Base-by-base conservation (phyloP, 2,113 vertebrate genomes). In the Notothenia rossii region DNA sequence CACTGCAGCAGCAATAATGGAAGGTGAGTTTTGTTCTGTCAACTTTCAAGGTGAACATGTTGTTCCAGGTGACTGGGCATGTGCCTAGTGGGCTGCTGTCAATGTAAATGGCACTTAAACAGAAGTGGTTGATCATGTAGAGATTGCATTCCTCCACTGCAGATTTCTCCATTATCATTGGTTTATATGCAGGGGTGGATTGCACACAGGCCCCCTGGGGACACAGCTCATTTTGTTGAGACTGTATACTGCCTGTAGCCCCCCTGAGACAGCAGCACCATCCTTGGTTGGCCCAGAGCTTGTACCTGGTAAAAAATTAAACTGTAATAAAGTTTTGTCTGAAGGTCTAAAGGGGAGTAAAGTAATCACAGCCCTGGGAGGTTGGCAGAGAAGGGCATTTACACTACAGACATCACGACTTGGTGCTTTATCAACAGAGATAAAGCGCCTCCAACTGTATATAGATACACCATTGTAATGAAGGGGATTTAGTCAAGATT, bases 401-500 rank as follows among this genome's bases (percentile, higher is more conserved):
- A 67, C 46, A 55, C 25, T 82, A 76, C 77, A 88, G 29, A 65
- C 63, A 75, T 53, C n/a, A 46, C 10, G 10, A 49, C 9, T 10
- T 53, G 48, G 56, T 79, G 65, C 51, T 83, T 79, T 65, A 89
- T 83, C 10, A 59, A 56, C n/a, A 67, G 22, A 80, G 72, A 84
- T 75, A 72, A 79, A 79, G 60, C 49, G 18, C 18, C 50, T 49
- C 74, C 63, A 79, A 85, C 53, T 81, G 51, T 72, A 63, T 65
- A 61, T 8, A 69, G 66, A 81, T 76, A 51, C 20, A 81, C 18
- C 33, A 75, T 72, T 87, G 51, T 69, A 87, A 78, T 82, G 62
- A 88, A 77, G 45, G 15, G 86, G 76, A 88, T 86, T 87, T 82
- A 58, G 14, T 17, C 72, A 85, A 80, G 85, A 84, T 89, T 86